Conservation (phyloP, 2,888 invertebrate genomes). For the Trisateles emortualis region DNA sequence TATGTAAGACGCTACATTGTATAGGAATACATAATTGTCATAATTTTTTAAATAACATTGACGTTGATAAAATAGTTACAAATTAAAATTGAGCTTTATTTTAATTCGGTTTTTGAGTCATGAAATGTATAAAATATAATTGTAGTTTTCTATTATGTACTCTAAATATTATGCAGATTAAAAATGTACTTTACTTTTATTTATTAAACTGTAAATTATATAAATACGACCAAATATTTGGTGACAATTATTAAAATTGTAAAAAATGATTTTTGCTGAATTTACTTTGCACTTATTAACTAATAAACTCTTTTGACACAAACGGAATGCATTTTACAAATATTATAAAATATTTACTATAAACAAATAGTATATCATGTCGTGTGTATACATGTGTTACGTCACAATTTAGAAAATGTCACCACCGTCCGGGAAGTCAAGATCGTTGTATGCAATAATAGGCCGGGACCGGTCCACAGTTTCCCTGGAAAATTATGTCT, state of each 20-base stretch:
- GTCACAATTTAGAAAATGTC: slow-evolving; percentile 89
- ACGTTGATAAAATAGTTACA: neutral
- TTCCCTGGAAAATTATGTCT: slow-evolving; percentile 87
- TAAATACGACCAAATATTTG: neutral
- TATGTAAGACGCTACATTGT: slow-evolving; percentile 32
- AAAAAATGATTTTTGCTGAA: neutral
- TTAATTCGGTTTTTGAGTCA: neutral
- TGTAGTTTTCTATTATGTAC: slow-evolving; percentile 14
- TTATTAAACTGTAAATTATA: neutral
- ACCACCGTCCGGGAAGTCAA: slow-evolving; percentile 94
- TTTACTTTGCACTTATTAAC: slow-evolving; percentile 22
- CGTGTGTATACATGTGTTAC: slow-evolving; percentile 35
- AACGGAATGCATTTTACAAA: slow-evolving; percentile 44
- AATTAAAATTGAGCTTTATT: slow-evolving; percentile 4
- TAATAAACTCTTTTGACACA: slow-evolving; percentile 29
- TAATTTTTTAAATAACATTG: slow-evolving; percentile 15
- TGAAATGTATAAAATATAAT: neutral
- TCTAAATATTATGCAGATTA: neutral
- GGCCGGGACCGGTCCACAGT: slow-evolving; percentile 91
- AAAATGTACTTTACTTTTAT: neutral
- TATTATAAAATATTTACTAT: slow-evolving; percentile 33
- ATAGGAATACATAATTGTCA: slow-evolving; percentile 25
- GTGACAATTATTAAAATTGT: neutral
- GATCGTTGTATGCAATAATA: slow-evolving; percentile 95
- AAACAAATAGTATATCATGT: slow-evolving; percentile 39